Percentiles rank a stretch among this genome's conserved stretches.
Conservation (phyloP, 2,797 vertebrate species). For the Distichodus sexfasciatus region DNA sequence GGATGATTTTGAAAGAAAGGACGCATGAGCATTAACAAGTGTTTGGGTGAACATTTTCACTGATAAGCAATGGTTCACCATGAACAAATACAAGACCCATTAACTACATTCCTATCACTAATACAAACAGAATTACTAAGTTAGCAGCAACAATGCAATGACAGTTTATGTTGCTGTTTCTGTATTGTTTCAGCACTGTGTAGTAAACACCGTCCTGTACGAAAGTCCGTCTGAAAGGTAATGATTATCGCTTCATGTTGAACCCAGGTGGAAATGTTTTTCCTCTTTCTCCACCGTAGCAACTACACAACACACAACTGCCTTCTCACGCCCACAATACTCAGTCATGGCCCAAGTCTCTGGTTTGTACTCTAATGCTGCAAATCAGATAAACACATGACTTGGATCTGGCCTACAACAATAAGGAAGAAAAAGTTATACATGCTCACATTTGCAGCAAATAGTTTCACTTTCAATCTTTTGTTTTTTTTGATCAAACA, state of each 20-base stretch:
- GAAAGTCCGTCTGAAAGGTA: not conserved
- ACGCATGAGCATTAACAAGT: too few species aligned
- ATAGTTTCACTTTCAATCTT: not conserved
- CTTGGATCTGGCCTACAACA: not conserved
- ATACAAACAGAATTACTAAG: not conserved
- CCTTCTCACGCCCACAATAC: not conserved
- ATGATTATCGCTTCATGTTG: not conserved
- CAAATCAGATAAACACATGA: too few species aligned
- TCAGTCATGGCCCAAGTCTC: too few species aligned
- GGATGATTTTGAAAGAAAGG: too few species aligned
- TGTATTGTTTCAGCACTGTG: not conserved
- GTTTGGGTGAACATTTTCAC: too few species aligned
- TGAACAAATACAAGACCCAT: too few species aligned
- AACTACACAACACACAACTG: not conserved
- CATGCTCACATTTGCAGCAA: not conserved
- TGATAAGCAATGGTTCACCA: too few species aligned
- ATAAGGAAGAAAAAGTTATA: not conserved
- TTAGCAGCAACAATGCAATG: too few species aligned
- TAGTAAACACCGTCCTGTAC: not conserved
- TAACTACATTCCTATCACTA: too few species aligned
- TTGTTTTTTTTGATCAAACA: not conserved
- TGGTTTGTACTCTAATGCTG: too few species aligned
- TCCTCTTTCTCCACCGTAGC: not conserved
- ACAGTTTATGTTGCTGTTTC: not conserved
- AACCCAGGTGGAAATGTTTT: not conserved